phyloP scores from a whole-genome alignment of 2,113 vertebrate genomes.

The Bucco capensis region DNA sequence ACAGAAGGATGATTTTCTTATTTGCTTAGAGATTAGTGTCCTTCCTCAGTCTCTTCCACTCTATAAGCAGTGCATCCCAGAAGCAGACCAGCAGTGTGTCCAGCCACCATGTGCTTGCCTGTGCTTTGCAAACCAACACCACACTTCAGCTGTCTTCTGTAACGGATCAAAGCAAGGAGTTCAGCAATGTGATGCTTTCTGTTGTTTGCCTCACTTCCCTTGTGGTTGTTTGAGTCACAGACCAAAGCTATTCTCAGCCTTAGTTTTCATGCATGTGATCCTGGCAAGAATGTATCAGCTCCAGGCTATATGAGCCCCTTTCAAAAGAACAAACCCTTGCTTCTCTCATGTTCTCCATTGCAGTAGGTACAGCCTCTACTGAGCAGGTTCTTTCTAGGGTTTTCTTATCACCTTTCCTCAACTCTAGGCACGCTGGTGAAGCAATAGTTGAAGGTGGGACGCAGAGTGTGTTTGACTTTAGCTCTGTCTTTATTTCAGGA shows the following conservation, averaged over 20 bases:
- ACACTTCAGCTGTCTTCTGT: not conserved
- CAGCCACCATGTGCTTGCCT: not conserved
- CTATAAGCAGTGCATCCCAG: not conserved
- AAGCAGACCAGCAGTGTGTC: not conserved
- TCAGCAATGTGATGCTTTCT: not conserved
- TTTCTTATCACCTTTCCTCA: not conserved
- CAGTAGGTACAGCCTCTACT: not conserved
- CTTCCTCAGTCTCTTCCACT: not conserved
- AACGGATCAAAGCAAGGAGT: not conserved
- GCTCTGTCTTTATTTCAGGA: slow-evolving; percentile 74
- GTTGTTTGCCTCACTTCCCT: not conserved
- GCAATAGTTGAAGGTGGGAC: not conserved
- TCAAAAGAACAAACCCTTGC: not conserved
- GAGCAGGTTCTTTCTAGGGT: not conserved
- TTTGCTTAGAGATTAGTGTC: not conserved
- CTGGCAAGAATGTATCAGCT: not conserved
- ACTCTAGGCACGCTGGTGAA: not conserved
- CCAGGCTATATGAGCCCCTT: not conserved
- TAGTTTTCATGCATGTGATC: not conserved
- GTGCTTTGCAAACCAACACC: slow-evolving; percentile 10
- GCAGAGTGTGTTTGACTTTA: not conserved
- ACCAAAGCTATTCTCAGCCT: not conserved
- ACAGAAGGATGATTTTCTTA: not conserved
- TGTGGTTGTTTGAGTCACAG: not conserved
- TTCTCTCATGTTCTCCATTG: not conserved